These are phyloP conservation scores for Serinus canaria DNA, from an alignment of 2,113 vertebrate species.

Conservation along the genomic window DNA sequence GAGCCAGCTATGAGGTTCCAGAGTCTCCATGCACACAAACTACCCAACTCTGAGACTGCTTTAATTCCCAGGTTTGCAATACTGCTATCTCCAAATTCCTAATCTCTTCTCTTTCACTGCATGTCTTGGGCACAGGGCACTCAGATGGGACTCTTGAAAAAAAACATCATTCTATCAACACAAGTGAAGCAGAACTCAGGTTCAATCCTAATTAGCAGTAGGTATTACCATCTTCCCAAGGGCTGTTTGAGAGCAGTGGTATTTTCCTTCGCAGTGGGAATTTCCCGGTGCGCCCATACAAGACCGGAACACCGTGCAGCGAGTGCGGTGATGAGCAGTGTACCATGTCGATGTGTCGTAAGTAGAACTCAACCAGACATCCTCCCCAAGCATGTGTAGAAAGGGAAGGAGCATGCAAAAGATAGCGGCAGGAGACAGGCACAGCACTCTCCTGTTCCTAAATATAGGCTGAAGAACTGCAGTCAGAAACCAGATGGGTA, in stretches of 20 bases:
- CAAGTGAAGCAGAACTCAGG: neutral
- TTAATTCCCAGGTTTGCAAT: neutral
- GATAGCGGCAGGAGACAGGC: neutral
- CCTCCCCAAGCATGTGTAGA: neutral
- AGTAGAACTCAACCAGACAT: conserved; percentile 8
- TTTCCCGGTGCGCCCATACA: neutral
- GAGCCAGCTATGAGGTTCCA: neutral
- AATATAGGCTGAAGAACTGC: neutral
- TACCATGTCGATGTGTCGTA: conserved; percentile 20
- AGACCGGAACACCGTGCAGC: neutral
- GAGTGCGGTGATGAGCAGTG: neutral
- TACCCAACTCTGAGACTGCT: neutral
- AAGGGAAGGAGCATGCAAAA: neutral
- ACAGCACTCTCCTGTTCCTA: neutral
- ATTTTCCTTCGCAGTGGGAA: conserved; percentile 33
- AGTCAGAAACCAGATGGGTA: neutral
- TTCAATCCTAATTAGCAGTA: neutral
- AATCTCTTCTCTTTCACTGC: neutral
- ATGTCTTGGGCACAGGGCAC: neutral
- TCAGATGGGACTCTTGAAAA: neutral
- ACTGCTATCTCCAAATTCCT: neutral
- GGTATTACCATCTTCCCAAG: neutral
- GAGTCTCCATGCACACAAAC: neutral
- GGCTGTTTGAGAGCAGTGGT: neutral
- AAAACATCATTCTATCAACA: neutral